Evolutionary conservation across 2,797 vertebrate species (phyloP), one percentile per base, ranked within the genome.

Genomic region (Tokudaia muenninki): DNA sequence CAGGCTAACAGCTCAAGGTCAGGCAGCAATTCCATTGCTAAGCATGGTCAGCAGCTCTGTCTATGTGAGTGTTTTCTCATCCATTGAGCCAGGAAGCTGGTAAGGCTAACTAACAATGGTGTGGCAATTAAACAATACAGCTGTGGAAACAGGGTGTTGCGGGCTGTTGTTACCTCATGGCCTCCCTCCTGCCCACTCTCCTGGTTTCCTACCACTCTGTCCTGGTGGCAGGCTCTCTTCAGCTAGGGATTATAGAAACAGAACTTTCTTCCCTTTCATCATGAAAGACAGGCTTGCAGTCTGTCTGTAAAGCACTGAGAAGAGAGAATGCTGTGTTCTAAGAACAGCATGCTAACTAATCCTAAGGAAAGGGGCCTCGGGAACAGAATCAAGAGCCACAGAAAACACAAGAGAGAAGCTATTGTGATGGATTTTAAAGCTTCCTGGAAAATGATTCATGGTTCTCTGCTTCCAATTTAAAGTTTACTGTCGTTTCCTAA

Each of bases 391-490:
- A 24, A 79, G 29, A 63, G 41, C 34, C 50, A 59, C 22, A 13
- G 41, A 63, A 93, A 67, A 92, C 44, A 21, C 59, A 57, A 78
- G 31, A 41, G 57, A 77, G 92, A 89, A 89, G 61, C 74, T 90
- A 59, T 50, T 82, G 57, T 47, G 78, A 95, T 52, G 52, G 74
- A 24, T 12, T 61, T 82, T 57, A 77, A 96, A 93, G 52, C 83
- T 96, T 90, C 87, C 70, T 95, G 16, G 78, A 95, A 95, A 91
- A 86, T 82, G 70, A 90, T 80, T 65, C 93, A 82, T 63, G 61
- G 34, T 24, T 44, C n/a, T 93, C 84, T 88, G 91, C 50, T 94
- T 96, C 91, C 72, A 65, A 84, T 80, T 94, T 57, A 89, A 96
- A 80, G 78, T 65, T 65, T 41, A 21, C 78, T 41, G 22, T 6